Conservation (phyloP, 2,797 vertebrate genomes). For the Sebastes kiyomatsui region DNA sequence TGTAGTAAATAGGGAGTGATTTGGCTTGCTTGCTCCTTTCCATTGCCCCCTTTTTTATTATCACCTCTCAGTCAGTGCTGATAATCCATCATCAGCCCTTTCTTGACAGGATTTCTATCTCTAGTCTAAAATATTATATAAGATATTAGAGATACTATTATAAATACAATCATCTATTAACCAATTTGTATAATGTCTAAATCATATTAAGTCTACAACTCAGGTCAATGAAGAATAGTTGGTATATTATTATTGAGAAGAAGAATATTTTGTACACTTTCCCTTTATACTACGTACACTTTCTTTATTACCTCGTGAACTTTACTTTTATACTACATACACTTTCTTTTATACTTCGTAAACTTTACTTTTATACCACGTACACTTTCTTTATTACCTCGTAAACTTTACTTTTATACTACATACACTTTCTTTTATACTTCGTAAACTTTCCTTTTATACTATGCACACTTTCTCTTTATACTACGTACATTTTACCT, state of each 20-base stretch:
- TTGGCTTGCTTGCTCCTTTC: background rate
- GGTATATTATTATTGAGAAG: no score
- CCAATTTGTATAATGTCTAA: background rate
- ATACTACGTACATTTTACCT: background rate
- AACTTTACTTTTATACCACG: background rate
- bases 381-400: background rate
- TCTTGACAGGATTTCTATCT: background rate
- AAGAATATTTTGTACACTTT: background rate
- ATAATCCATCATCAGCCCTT: background rate
- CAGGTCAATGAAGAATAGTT: background rate
- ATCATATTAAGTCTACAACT: background rate
- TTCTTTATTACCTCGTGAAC: background rate
- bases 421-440: background rate
- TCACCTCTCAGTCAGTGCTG: background rate
- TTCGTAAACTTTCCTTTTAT: background rate
- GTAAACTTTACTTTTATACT: background rate
- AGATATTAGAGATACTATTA: background rate
- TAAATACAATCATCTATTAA: background rate
- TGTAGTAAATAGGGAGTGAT: background rate
- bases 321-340: background rate
- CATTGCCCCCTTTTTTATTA: background rate
- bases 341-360: background rate
- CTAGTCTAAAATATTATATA: background rate
- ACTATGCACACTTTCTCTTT: background rate
- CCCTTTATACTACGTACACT: background rate